Evolutionary conservation across 2,113 vertebrate genomes (phyloP).

Genomic region (Struthio camelus): DNA sequence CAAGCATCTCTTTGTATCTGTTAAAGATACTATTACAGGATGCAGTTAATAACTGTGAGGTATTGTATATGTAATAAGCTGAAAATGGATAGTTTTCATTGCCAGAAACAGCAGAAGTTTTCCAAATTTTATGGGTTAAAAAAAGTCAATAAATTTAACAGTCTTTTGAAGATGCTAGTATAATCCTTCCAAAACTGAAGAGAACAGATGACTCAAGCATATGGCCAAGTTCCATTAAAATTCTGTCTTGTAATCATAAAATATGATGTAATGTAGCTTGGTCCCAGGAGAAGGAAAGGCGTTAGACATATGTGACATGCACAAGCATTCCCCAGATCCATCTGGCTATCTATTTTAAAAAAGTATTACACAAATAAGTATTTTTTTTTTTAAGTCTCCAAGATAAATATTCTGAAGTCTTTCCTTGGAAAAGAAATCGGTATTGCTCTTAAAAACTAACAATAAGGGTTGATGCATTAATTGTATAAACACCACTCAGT

Average conservation of each 20-base stretch:
- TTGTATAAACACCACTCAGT: not conserved
- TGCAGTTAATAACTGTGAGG: not conserved
- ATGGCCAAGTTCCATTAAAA: conserved; percentile 73
- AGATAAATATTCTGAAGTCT: conserved; percentile 9
- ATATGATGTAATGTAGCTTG: conserved; percentile 69
- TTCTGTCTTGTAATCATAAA: conserved; percentile 71
- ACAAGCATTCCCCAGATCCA: conserved; percentile 39
- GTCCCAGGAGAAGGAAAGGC: conserved; percentile 60
- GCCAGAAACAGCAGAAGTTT: conserved; percentile 20
- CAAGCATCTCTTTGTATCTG: not conserved
- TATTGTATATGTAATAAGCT: conserved; percentile 5
- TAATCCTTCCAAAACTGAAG: conserved; percentile 57
- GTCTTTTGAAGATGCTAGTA: conserved; percentile 61
- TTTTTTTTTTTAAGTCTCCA: conserved; percentile 8
- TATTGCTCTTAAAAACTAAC: not conserved
- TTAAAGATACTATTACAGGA: not conserved
- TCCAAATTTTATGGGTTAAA: conserved; percentile 57
- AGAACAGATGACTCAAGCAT: conserved; percentile 75
- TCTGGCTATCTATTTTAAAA: conserved; percentile 49
- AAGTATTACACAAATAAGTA: conserved; percentile 25
- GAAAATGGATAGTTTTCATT: not conserved
- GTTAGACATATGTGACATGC: conserved; percentile 54
- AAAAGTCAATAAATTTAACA: conserved; percentile 43
- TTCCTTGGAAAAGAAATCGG: not conserved
- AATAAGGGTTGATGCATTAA: not conserved